A percentile compares a stretch with the other conserved stretches of the same genome.
phyloP scores from a whole-genome alignment of 2,113 vertebrate species.

The Periophthalmus modestus region DNA sequence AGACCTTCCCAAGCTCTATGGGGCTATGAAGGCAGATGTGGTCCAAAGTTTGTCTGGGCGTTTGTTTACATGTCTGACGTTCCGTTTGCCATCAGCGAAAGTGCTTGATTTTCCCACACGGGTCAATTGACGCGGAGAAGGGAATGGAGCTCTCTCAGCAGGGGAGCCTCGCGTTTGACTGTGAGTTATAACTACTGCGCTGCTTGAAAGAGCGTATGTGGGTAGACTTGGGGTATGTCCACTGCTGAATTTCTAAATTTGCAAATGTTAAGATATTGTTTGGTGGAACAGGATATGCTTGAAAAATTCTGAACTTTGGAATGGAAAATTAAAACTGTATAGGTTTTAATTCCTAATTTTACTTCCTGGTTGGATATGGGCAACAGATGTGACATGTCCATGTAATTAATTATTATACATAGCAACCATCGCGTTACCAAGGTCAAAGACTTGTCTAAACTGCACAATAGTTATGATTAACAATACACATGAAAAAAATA shows the following conservation, averaged over 20 bases:
- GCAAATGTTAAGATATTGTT: background rate
- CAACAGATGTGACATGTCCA: no score
- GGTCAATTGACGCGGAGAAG: conserved; percentile 62
- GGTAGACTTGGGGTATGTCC: background rate
- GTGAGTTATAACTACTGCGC: conserved; percentile 20
- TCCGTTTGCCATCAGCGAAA: conserved; percentile 52
- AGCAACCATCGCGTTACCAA: no score
- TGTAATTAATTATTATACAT: no score
- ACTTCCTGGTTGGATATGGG: no score
- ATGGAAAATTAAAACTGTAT: no score
- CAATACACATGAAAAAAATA: no score
- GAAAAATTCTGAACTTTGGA: conserved; percentile 1
- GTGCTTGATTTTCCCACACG: conserved; percentile 48
- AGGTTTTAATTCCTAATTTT: no score
- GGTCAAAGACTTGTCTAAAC: no score
- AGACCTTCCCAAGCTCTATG: conserved; percentile 22
- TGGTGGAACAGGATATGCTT: no score
- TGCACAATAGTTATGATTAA: no score
- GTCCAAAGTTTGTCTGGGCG: conserved; percentile 39
- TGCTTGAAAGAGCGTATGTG: conserved; percentile 10
- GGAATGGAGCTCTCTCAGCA: conserved; percentile 40
- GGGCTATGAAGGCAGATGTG: conserved; percentile 27
- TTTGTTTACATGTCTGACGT: conserved; percentile 55
- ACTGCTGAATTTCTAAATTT: background rate
- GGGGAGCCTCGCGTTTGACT: conserved; percentile 23